Evolutionary conservation across 2,888 invertebrate species (phyloP).

Genomic region (Sicus ferrugineus): DNA sequence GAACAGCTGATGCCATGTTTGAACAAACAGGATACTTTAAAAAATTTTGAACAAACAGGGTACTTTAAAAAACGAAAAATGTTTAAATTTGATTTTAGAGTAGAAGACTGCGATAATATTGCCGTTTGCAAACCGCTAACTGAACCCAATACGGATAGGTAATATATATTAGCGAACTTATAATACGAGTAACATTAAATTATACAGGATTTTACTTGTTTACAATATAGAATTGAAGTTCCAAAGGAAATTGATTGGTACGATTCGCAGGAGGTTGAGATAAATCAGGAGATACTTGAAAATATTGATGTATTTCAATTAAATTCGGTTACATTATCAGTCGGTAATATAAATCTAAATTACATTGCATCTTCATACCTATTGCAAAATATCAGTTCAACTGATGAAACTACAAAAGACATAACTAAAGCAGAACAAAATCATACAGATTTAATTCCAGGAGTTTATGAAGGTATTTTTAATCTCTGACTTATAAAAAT

Average conservation of each 20-base stretch:
- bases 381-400: constrained; percentile 50
- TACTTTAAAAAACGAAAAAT: constrained; percentile 40
- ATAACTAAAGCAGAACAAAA: constrained; percentile 67
- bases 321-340: constrained; percentile 48
- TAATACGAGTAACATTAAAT: background rate
- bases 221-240: constrained; percentile 12
- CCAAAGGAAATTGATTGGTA: constrained; percentile 47
- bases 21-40: no score
- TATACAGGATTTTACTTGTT: background rate
- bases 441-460: constrained; percentile 78
- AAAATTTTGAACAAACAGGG: background rate
- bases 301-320: constrained; percentile 54
- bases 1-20: no score
- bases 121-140: constrained; percentile 19
- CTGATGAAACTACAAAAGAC: constrained; percentile 53
- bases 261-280: constrained; percentile 49
- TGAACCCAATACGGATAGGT: background rate
- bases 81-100: constrained; percentile 60
- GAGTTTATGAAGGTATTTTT: constrained; percentile 79
- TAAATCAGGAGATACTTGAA: constrained; percentile 43
- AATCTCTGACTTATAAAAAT: no score
- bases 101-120: constrained; percentile 43
- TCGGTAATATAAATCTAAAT: constrained; percentile 45
- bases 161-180: background rate
- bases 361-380: constrained; percentile 54